A percentile compares a stretch with the other conserved stretches of the same genome.
These are phyloP conservation scores for Xenopus petersii DNA, from an alignment of 2,797 vertebrate genomes.

Conservation along the genomic window DNA sequence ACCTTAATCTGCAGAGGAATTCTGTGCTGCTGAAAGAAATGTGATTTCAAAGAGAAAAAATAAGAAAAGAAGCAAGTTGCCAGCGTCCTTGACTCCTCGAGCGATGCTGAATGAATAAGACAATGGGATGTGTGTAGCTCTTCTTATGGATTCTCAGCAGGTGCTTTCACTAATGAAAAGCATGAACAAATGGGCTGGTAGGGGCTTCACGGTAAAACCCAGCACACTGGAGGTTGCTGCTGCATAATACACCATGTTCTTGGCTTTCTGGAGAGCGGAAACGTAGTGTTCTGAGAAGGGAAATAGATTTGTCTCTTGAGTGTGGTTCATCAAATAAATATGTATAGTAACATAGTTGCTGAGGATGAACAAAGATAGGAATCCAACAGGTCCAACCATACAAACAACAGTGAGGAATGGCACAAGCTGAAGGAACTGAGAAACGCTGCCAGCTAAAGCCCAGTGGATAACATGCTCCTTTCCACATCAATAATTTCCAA, in stretches of 20 bases:
- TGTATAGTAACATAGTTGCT: not conserved
- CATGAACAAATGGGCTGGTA: constrained; percentile 9
- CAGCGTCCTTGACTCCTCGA: constrained; percentile 28
- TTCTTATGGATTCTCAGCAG: constrained; percentile 29
- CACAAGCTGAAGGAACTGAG: not conserved
- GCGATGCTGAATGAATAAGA: constrained; percentile 33
- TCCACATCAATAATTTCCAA: no score
- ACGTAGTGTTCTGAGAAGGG: no score
- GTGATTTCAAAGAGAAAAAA: constrained; percentile 12
- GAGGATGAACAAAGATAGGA: not conserved
- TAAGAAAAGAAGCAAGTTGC: constrained; percentile 6
- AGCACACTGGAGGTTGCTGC: constrained; percentile 10
- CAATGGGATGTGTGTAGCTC: constrained; percentile 22
- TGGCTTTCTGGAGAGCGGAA: not conserved
- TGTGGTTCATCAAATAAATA: not conserved
- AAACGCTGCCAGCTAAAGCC: not conserved
- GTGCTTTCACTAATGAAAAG: constrained; percentile 30
- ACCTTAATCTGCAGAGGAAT: constrained; percentile 34
- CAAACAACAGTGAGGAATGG: not conserved
- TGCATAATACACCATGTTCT: constrained; percentile 11
- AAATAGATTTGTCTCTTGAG: constrained; percentile 5
- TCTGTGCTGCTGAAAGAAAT: constrained; percentile 9
- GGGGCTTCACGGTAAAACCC: constrained; percentile 8
- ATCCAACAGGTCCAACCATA: not conserved
- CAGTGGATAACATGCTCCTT: no score